Conservation (phyloP, 92 coral and sea anemone genomes). For the Scolanthus callimorphus region DNA sequence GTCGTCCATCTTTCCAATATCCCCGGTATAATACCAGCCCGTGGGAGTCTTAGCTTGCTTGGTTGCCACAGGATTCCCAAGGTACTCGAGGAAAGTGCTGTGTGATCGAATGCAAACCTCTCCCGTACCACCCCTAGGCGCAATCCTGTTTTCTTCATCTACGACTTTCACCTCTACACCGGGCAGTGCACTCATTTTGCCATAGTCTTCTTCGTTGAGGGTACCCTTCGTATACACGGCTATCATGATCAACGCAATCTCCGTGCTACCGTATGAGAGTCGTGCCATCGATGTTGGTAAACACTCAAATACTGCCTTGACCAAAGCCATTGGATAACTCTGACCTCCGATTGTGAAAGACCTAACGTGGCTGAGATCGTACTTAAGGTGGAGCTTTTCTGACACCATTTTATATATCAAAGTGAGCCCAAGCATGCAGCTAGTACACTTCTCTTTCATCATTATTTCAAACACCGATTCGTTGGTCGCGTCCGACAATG, state of each 20-base stretch:
- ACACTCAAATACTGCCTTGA: conserved; percentile 7
- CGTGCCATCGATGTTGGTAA: conserved; percentile 8
- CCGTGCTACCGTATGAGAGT: conserved; percentile 3
- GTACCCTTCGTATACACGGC: conserved; percentile 1
- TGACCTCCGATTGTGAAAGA: conserved; percentile 16
- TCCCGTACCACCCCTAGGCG: conserved; percentile 12
- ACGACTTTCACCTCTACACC: conserved; percentile 18
- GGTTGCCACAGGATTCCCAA: conserved; percentile 17
- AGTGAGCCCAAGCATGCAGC: background rate
- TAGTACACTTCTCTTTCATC: background rate
- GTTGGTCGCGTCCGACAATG: background rate
- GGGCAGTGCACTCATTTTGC: conserved; percentile 13
- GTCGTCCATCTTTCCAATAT: conserved; percentile 25
- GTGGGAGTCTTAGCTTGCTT: background rate
- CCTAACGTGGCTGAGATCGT: conserved; percentile 15
- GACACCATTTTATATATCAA: background rate
- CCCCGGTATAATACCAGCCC: conserved; percentile 15
- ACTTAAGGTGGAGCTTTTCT: conserved; percentile 17
- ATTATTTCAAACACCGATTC: background rate
- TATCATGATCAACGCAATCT: background rate
- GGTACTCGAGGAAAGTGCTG: conserved; percentile 3
- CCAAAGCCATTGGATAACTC: background rate
- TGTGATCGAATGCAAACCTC: conserved; percentile 9
- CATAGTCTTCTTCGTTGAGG: background rate
- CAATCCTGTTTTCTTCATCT: conserved; percentile 8